Evolutionary conservation across 2,888 invertebrate genomes (phyloP).

Genomic region (Drosophila monieri): DNA sequence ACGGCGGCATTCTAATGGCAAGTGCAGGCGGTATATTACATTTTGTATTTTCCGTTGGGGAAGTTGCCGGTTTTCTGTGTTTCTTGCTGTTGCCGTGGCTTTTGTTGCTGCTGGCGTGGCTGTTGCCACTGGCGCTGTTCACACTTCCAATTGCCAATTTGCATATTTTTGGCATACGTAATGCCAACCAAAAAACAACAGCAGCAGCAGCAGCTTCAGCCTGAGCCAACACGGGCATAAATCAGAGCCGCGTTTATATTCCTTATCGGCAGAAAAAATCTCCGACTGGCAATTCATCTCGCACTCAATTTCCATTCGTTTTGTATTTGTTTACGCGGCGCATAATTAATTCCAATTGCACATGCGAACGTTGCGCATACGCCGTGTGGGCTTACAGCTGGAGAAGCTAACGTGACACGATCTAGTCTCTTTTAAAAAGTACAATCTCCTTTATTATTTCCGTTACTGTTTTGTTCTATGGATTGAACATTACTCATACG

Average conservation of each 20-base stretch:
- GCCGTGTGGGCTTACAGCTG: constrained; percentile 32
- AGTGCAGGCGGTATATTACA: constrained; percentile 49
- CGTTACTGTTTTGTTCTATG: no score
- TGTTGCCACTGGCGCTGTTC: constrained; percentile 74
- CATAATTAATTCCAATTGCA: constrained; percentile 82
- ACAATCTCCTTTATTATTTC: no score
- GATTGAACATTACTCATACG: no score
- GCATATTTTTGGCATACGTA: constrained; percentile 76
- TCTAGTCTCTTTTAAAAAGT: no score
- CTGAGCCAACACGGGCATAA: constrained; percentile 55
- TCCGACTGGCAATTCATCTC: constrained; percentile 75
- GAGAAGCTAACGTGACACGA: constrained; percentile 26
- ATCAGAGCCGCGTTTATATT: constrained; percentile 69
- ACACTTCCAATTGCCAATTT: constrained; percentile 76
- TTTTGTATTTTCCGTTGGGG: background rate
- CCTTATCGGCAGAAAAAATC: constrained; percentile 72
- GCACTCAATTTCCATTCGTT: constrained; percentile 57
- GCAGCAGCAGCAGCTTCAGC: constrained; percentile 8
- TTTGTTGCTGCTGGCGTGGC: background rate
- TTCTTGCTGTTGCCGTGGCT: constrained; percentile 28
- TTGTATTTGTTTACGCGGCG: constrained; percentile 49
- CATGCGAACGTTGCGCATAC: constrained; percentile 75
- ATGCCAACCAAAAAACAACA: constrained; percentile 39
- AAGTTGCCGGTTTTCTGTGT: no score
- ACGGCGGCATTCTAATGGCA: constrained; percentile 70